These are phyloP conservation scores for Coenobita brevimanus DNA, from an alignment of 1,140 invertebrate genomes.

Conservation along the genomic window DNA sequence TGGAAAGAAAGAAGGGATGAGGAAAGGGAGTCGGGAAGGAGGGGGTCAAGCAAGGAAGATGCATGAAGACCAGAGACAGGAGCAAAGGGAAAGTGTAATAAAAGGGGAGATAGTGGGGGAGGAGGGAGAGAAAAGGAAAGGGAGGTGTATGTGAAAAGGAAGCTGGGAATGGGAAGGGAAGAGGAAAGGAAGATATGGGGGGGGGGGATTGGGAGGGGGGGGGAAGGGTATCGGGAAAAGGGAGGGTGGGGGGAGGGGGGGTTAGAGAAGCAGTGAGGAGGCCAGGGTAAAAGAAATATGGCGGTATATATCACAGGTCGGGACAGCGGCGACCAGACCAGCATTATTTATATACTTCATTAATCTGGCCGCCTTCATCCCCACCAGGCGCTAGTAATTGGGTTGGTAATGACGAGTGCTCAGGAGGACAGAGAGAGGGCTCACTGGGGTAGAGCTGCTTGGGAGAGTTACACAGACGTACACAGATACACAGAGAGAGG, in stretches of 20 bases:
- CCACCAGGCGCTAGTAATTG: conserved; percentile 36
- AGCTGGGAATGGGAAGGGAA: background rate
- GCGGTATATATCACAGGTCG: conserved; percentile 33
- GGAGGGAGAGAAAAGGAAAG: background rate
- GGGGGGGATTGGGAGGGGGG: background rate
- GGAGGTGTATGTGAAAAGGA: background rate
- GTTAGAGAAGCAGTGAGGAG: background rate
- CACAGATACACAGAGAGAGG: background rate
- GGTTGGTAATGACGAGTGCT: conserved; percentile 41
- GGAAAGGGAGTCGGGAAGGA: too few species aligned
- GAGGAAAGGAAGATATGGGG: background rate
- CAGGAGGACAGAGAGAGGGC: background rate
- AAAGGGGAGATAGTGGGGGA: too few species aligned
- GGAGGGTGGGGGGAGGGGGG: background rate
- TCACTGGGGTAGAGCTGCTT: too few species aligned
- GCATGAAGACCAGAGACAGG: background rate
- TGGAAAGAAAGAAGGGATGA: background rate
- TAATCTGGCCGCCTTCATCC: conserved; percentile 28
- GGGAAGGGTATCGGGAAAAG: background rate
- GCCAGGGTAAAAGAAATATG: conserved; percentile 34
- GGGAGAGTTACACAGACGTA: too few species aligned
- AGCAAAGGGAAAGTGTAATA: too few species aligned
- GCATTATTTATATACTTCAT: conserved; percentile 44
- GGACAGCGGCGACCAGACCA: background rate
- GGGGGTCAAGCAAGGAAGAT: too few species aligned